Conservation (phyloP, 2,888 invertebrate species). For the Cylindroiulus punctatus region DNA sequence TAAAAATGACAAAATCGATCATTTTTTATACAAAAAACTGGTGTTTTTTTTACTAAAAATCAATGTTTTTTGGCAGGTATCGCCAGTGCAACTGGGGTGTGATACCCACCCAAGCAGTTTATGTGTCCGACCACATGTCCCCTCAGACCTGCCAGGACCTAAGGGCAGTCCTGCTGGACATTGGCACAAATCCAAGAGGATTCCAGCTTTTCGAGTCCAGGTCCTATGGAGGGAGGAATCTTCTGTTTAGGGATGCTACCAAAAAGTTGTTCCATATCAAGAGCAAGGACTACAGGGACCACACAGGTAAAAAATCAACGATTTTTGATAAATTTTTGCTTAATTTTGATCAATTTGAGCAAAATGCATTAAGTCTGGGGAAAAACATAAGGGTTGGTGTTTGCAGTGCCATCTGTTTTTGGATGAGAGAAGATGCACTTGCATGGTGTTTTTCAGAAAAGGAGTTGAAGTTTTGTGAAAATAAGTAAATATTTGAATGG, state of each 20-base stretch:
- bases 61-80: neutral
- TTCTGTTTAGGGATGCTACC: constrained; percentile 36
- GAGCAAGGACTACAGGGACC: constrained; percentile 7
- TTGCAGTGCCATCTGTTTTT: no score
- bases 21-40: neutral
- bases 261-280: constrained; percentile 16
- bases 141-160: neutral
- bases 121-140: neutral
- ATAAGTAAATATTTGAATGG: no score
- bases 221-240: constrained; percentile 31
- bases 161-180: constrained; percentile 8
- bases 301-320: neutral
- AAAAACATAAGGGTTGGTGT: no score
- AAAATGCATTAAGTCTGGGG: no score
- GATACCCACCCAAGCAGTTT: constrained; percentile 40
- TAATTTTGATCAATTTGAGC: no score
- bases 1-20: no score
- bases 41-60: neutral
- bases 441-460: no score
- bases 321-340: no score
- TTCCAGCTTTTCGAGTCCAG: constrained; percentile 27
- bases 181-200: neutral
- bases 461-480: no score
- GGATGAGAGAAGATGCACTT: no score
- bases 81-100: constrained; percentile 53